phyloP scores from a whole-genome alignment of 2,797 vertebrate genomes.

The Gephyroberyx darwinii region DNA sequence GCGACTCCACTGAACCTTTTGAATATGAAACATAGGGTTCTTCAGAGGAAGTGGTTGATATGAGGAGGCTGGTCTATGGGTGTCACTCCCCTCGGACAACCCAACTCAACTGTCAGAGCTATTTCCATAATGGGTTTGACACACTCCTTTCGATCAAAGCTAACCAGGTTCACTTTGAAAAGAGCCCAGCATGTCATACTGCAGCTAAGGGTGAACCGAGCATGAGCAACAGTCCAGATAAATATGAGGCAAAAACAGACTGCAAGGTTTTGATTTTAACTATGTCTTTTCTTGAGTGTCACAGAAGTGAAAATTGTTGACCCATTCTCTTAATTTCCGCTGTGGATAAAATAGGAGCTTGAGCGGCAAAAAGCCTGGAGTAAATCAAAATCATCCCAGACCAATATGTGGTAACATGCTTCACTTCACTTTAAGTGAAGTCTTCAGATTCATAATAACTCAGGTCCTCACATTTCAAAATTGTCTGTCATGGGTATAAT shows the following conservation, averaged over 20 bases:
- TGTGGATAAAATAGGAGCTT: too few species aligned
- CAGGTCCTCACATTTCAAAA: background rate
- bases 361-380: too few species aligned
- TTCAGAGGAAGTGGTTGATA: too few species aligned
- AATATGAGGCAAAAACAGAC: slow-evolving; percentile 2
- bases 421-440: too few species aligned
- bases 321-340: too few species aligned
- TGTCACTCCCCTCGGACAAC: background rate
- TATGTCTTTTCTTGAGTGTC: too few species aligned
- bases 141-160: slow-evolving; percentile 41
- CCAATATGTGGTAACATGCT: too few species aligned
- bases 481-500: background rate
- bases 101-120: background rate
- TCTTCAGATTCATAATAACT: too few species aligned
- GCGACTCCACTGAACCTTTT: too few species aligned
- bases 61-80: background rate
- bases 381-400: too few species aligned
- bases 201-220: slow-evolving; percentile 40
- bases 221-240: slow-evolving; percentile 1
- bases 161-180: slow-evolving; percentile 11
- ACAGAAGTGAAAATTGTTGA: too few species aligned
- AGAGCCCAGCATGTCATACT: slow-evolving; percentile 3
- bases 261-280: slow-evolving; percentile 1
- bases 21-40: too few species aligned
- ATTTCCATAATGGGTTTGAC: background rate